phyloP scores from a whole-genome alignment of 2,797 vertebrate species.

The Trachurus trachurus region DNA sequence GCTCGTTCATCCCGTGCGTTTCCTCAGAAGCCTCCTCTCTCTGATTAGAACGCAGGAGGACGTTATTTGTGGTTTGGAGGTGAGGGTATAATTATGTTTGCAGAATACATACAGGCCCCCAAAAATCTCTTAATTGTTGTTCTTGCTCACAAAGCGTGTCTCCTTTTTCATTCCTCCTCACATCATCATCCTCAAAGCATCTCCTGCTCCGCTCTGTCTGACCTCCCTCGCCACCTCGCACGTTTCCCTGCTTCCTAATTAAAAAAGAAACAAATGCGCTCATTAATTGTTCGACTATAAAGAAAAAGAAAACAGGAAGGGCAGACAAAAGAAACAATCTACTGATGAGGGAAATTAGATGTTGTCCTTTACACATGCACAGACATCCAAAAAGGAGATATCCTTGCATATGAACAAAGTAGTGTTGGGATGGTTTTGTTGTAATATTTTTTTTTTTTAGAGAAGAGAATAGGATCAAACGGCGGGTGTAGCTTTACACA shows the following conservation, averaged over 20 bases:
- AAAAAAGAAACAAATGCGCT: constrained; percentile 47
- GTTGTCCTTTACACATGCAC: neutral
- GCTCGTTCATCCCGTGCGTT: neutral
- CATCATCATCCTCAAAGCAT: constrained; percentile 27
- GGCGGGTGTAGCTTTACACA: constrained; percentile 40
- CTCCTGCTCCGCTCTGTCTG: constrained; percentile 11
- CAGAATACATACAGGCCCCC: constrained; percentile 22
- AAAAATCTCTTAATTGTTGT: constrained; percentile 35
- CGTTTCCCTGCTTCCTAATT: constrained; percentile 39
- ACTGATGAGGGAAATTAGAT: constrained; percentile 8
- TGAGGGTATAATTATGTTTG: constrained; percentile 41
- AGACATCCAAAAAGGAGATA: neutral
- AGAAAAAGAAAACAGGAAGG: constrained; percentile 1
- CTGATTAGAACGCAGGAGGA: constrained; percentile 21
- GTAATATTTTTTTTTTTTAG: constrained; percentile 17
- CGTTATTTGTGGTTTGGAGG: neutral
- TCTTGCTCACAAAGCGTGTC: constrained; percentile 19
- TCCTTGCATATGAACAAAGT: constrained; percentile 26
- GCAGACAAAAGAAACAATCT: neutral
- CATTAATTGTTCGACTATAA: constrained; percentile 32
- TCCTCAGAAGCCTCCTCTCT: constrained; percentile 4
- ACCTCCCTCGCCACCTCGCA: constrained; percentile 29
- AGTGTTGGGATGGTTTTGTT: constrained; percentile 18
- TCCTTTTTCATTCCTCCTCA: constrained; percentile 14
- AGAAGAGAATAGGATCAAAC: constrained; percentile 54